Evolutionary conservation across 2,888 invertebrate species (phyloP), one percentile per base, ranked within the genome.

Genomic region (Coremacera marginata): DNA sequence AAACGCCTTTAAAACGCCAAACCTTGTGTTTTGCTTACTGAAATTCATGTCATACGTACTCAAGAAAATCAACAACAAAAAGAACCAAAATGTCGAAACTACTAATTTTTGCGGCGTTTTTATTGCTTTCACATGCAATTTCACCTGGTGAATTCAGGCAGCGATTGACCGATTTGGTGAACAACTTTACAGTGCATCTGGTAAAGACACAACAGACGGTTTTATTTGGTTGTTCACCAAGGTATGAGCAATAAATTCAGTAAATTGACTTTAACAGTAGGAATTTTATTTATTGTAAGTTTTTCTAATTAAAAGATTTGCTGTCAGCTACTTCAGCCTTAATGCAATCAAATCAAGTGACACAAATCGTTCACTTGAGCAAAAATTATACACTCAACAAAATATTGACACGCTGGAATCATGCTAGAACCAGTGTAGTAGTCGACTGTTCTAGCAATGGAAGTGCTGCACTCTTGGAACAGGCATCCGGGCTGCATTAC

Each of bases 381-480:
- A 72, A 77, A 31, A 70, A 76, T 7, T 77, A 82, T 2, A 75
- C 76, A 0, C 70, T 86, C 3, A 3, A 11, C 19, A 57, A 60
- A 0, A 77, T 84, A 9, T 75, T 88, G 57, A 81, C 83, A 0
- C 77, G 80, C 16, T 37, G 79, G 9, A 83, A 81, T 55, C 79
- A 83, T 75, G 85, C 83, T 7, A 81, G 81, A 22, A 85, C 87
- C 3, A 44, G 83, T 0, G 81, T 87, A 11, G 77, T 88, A 63
- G 80, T 87, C 11, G 82, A 88, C 76, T 82, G 84, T 0, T 70
- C 70, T 3, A 88, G 88, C n/a, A 37, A 75, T 0, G 77, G 81
- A 0, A 70, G 83, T 4, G 8, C 55, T 16, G 31, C 27, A 0
- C 70, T 86, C 0, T 79, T 88, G 0, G 62, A 55, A 3, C 76